Evolutionary conservation across 2,888 invertebrate species (phyloP).

Genomic region (Nephrotoma flavescens): DNA sequence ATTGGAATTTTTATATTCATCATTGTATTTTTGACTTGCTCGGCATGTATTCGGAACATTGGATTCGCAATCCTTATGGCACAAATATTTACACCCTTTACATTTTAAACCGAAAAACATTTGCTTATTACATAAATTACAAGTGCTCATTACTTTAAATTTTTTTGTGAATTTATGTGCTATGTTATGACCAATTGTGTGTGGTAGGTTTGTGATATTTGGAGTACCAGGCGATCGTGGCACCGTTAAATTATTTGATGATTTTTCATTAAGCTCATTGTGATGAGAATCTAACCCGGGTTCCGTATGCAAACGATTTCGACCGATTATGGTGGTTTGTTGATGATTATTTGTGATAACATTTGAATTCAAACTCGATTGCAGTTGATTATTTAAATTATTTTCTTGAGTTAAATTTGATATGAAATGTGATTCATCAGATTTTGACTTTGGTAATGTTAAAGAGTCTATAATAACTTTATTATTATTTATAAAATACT

Average conservation of each 20-base stretch:
- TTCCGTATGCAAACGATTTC: constrained; percentile 29
- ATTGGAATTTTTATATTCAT: not conserved
- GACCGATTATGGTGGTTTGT: constrained; percentile 13
- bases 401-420: constrained; percentile 29
- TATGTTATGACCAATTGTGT: constrained; percentile 78
- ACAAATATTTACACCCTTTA: constrained; percentile 83
- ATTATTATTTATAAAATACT: constrained; percentile 39
- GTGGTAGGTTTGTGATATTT: constrained; percentile 58
- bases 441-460: constrained; percentile 71
- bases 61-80: constrained; percentile 64
- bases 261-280: constrained; percentile 17
- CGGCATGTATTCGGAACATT: constrained; percentile 90
- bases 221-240: constrained; percentile 63
- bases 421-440: constrained; percentile 79
- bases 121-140: constrained; percentile 79
- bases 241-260: constrained; percentile 29
- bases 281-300: constrained; percentile 18
- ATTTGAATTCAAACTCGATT: constrained; percentile 24
- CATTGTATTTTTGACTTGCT: constrained; percentile 26
- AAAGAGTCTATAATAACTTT: constrained; percentile 34
- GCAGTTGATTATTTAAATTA: constrained; percentile 19
- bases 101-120: constrained; percentile 81
- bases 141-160: constrained; percentile 76
- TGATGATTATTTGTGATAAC: not conserved
- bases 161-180: constrained; percentile 81